Percentiles rank a stretch among this genome's conserved stretches.
phyloP scores from a whole-genome alignment of 1,140 invertebrate genomes.

The Druon quercuslanigerum region DNA sequence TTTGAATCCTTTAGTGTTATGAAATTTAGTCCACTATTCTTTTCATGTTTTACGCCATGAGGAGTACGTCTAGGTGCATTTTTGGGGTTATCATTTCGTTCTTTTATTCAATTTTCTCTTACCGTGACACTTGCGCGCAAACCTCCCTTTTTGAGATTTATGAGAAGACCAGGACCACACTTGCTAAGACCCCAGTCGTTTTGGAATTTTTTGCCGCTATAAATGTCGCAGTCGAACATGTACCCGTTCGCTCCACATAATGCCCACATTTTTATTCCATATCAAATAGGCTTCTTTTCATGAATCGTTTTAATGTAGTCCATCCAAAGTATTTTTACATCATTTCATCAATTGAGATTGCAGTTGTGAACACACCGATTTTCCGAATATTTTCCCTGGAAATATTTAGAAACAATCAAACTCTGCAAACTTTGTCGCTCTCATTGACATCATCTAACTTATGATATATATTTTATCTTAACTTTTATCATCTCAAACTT shows the following conservation, averaged over 20 bases:
- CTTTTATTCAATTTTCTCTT: too few relatives aligned
- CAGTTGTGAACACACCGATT: conserved; percentile 30
- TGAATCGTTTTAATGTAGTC: background rate
- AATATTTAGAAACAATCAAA: conserved; percentile 26
- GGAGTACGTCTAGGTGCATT: conserved; percentile 33
- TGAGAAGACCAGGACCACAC: too few relatives aligned
- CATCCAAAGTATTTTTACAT: background rate
- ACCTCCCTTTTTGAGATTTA: conserved; percentile 12
- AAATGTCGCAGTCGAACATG: too few relatives aligned
- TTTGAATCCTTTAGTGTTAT: conserved; percentile 6
- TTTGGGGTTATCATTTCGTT: background rate
- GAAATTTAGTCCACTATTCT: conserved; percentile 26
- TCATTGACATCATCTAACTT: conserved; percentile 15
- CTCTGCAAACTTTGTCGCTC: conserved; percentile 25
- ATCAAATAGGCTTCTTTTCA: conserved; percentile 2
- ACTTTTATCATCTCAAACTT: conserved; percentile 23
- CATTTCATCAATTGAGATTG: conserved; percentile 31
- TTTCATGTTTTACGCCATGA: conserved; percentile 33
- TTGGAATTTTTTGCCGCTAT: too few relatives aligned
- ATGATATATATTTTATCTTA: conserved; percentile 16
- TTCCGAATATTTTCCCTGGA: conserved; percentile 31
- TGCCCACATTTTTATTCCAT: conserved; percentile 5
- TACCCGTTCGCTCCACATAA: too few relatives aligned
- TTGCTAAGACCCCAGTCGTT: too few relatives aligned
- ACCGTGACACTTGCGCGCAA: conserved; percentile 18